Percentiles rank a stretch among this genome's conserved stretches.
phyloP scores from a whole-genome alignment of 2,113 vertebrate genomes.

The Nibea coibor region DNA sequence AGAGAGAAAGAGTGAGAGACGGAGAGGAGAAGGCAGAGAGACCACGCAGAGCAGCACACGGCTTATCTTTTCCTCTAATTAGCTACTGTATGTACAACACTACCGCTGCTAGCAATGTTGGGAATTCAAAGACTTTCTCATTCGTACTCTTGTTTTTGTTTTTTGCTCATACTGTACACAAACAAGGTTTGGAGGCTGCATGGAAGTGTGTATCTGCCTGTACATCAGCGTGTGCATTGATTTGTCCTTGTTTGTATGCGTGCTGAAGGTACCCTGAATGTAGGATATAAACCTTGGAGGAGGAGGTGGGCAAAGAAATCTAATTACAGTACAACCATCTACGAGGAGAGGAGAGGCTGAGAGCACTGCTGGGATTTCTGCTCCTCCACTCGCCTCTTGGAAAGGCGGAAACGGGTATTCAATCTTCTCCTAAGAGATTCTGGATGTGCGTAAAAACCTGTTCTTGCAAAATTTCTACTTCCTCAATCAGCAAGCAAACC shows the following conservation, averaged over 20 bases:
- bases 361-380: conserved; percentile 66
- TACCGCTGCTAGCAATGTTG: conserved; percentile 48
- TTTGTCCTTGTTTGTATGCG: conserved; percentile 41
- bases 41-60: conserved; percentile 13
- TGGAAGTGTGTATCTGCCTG: conserved; percentile 3
- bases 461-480: conserved; percentile 42
- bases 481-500: not conserved
- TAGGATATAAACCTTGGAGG: conserved; percentile 42
- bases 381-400: conserved; percentile 31
- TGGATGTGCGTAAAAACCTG: conserved; percentile 18
- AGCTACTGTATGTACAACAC: conserved; percentile 70
- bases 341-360: conserved; percentile 57
- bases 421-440: conserved; percentile 40
- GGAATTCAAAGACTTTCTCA: conserved; percentile 62
- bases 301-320: conserved; percentile 38
- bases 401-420: conserved; percentile 33
- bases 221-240: not conserved
- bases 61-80: conserved; percentile 79
- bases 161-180: not conserved
- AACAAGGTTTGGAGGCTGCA: conserved; percentile 43
- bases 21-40: not conserved
- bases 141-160: conserved; percentile 16
- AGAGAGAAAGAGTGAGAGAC: conserved; percentile 40
- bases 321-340: conserved; percentile 71
- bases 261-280: conserved; percentile 44